Evolutionary conservation across 2,113 vertebrate species (phyloP).

Genomic region (Ia io): DNA sequence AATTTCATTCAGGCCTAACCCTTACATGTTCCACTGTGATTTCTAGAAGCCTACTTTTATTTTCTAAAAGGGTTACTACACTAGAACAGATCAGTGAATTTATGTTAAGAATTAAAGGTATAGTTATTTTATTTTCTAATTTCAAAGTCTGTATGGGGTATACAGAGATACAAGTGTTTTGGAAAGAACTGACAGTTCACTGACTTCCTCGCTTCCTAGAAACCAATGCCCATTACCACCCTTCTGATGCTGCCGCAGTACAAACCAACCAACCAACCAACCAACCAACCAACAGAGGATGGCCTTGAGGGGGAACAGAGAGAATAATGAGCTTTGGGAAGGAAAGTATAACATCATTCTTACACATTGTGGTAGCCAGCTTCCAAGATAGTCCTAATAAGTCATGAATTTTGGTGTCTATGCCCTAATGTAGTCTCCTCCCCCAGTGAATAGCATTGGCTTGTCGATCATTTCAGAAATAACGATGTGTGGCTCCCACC

Average conservation of each 20-base stretch:
- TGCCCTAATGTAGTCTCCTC: background rate
- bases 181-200: background rate
- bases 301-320: background rate
- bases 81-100: background rate
- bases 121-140: conserved; percentile 20
- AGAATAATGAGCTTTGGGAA: background rate
- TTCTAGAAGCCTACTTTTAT: background rate
- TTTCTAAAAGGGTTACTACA: background rate
- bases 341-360: background rate
- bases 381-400: background rate
- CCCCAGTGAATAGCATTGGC: background rate
- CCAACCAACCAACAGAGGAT: background rate
- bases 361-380: background rate
- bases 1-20: background rate
- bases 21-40: background rate
- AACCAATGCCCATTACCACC: background rate
- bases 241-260: background rate
- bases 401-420: background rate
- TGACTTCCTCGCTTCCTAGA: background rate
- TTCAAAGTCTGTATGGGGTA: background rate
- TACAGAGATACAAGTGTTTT: background rate
- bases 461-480: background rate
- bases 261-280: background rate
- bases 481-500: background rate
- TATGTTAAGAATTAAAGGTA: background rate